Evolutionary conservation across 1,140 invertebrate genomes (phyloP).

Genomic region (Hetaerina americana): DNA sequence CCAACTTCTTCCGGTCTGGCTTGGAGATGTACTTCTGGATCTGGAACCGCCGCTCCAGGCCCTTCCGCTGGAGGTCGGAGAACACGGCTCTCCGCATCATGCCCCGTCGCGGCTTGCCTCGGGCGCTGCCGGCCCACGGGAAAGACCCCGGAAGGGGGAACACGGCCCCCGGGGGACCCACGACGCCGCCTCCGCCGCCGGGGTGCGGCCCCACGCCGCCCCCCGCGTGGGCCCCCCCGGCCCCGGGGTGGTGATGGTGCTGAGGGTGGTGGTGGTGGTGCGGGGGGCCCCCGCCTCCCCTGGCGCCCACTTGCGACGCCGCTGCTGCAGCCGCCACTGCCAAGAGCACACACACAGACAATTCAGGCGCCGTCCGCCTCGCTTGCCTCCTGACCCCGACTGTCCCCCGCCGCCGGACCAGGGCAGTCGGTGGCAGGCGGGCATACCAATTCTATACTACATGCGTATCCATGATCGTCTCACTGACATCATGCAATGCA

Average conservation of each 20-base stretch:
- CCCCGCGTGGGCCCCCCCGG: not conserved
- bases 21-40: slow-evolving; percentile 98
- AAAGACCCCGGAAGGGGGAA: slow-evolving; percentile 56
- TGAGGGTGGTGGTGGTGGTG: not conserved
- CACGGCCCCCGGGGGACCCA: slow-evolving; percentile 31
- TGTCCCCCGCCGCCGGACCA: too few relatives aligned
- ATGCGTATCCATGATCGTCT: too few relatives aligned
- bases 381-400: too few relatives aligned
- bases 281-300: slow-evolving; percentile 20
- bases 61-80: slow-evolving; percentile 85
- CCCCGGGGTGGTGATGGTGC: not conserved
- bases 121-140: slow-evolving; percentile 62
- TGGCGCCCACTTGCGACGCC: slow-evolving; percentile 25
- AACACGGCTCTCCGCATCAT: slow-evolving; percentile 90
- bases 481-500: too few relatives aligned
- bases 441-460: too few relatives aligned
- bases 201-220: not conserved
- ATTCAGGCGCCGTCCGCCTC: too few relatives aligned
- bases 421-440: too few relatives aligned
- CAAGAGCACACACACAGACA: too few relatives aligned
- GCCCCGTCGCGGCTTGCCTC: slow-evolving; percentile 74
- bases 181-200: not conserved
- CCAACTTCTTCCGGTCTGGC: slow-evolving; percentile 89
- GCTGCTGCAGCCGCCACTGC: slow-evolving; percentile 21
- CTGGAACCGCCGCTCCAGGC: slow-evolving; percentile 87